Evolutionary conservation across 2,888 invertebrate genomes (phyloP).

Genomic region (Netelia virgata): DNA sequence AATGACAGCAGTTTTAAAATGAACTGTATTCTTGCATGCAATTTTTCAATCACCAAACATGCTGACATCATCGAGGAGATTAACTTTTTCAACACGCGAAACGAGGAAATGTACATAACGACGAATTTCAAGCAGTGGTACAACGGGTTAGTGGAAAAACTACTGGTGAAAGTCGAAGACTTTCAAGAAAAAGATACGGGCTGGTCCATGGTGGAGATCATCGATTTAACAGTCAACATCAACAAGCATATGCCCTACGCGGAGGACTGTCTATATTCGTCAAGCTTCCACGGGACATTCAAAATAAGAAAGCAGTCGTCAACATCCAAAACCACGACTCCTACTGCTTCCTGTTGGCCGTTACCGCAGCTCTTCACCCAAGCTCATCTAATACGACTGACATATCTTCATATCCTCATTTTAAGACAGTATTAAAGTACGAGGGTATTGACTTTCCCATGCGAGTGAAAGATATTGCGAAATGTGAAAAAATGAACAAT

Average conservation of each 20-base stretch:
- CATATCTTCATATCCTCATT: conserved; percentile 64
- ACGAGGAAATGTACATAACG: conserved; percentile 15
- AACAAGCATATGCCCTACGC: conserved; percentile 64
- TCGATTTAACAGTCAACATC: conserved; percentile 66
- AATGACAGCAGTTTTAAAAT: conserved; percentile 16
- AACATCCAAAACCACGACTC: conserved; percentile 72
- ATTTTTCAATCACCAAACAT: conserved; percentile 13
- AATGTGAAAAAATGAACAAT: conserved; percentile 70
- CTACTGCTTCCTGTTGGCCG: conserved; percentile 69
- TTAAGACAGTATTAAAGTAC: conserved; percentile 59
- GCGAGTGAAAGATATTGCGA: conserved; percentile 54
- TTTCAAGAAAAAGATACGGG: conserved; percentile 66
- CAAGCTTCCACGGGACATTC: conserved; percentile 62
- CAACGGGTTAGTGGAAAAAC: conserved; percentile 13
- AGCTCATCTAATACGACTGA: conserved; percentile 18
- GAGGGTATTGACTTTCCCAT: conserved; percentile 68
- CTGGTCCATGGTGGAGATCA: conserved; percentile 66
- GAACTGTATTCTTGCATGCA: conserved; percentile 35
- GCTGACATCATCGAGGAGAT: conserved; percentile 22
- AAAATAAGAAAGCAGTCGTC: conserved; percentile 68
- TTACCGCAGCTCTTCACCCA: conserved; percentile 67
- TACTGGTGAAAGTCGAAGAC: conserved; percentile 50
- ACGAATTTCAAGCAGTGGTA: conserved; percentile 26
- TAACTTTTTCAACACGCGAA: conserved; percentile 45
- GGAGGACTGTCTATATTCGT: conserved; percentile 67